Percentiles rank a stretch among this genome's conserved stretches.
Evolutionary conservation across 1,140 invertebrate species (phyloP).

Genomic region (Aplysia californica): DNA sequence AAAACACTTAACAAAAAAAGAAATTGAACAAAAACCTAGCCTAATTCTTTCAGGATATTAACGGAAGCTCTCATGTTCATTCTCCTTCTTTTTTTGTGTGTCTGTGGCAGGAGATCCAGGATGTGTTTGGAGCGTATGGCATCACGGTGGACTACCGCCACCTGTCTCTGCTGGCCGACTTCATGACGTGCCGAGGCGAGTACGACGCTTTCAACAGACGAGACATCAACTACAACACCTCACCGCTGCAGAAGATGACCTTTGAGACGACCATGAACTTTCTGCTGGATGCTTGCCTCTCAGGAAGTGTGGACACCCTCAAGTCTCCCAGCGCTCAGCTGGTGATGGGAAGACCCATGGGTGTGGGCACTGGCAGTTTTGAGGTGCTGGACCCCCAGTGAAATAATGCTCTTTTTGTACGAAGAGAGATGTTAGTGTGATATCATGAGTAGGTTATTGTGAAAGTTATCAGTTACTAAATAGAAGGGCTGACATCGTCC

Average conservation of each 20-base stretch:
- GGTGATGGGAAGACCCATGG: conserved; percentile 85
- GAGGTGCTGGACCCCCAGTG: conserved; percentile 69
- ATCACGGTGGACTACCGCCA: conserved; percentile 95
- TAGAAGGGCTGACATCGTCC: too few species aligned
- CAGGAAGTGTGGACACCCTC: conserved; percentile 78
- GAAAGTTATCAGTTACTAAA: too few species aligned
- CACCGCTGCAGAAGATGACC: conserved; percentile 97
- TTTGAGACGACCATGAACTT: conserved; percentile 95
- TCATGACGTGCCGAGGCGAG: conserved; percentile 95
- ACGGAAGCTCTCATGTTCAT: too few species aligned
- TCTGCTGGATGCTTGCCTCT: conserved; percentile 82
- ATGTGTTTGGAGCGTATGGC: conserved; percentile 96
- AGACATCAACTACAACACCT: conserved; percentile 88
- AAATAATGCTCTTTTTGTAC: too few species aligned
- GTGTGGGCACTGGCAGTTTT: conserved; percentile 88
- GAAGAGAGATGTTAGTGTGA: too few species aligned
- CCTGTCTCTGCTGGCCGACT: conserved; percentile 93
- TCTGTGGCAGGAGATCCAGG: conserved; percentile 80
- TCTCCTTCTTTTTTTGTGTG: neutral
- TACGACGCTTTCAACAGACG: conserved; percentile 91
- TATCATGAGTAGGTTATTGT: too few species aligned
- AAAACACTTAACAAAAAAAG: too few species aligned
- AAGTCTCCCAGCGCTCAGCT: conserved; percentile 89
- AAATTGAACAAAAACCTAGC: too few species aligned
- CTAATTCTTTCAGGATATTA: too few species aligned